phyloP scores from a whole-genome alignment of 1,140 invertebrate genomes.

The Coelopa frigida region DNA sequence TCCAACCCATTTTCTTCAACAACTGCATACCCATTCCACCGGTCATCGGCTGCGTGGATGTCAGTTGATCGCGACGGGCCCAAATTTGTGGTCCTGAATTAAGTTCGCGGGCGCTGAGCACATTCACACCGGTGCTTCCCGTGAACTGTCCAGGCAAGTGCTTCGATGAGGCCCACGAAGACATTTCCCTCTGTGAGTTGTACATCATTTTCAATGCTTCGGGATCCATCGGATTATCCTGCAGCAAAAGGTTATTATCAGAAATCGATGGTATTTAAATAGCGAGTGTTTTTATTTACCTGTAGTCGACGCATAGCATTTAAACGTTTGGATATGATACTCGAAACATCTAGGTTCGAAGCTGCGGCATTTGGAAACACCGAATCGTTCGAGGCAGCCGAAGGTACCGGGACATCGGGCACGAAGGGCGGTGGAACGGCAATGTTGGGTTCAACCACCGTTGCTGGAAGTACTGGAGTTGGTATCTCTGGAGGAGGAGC shows the following conservation, averaged over 20 bases:
- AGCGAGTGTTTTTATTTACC: constrained; percentile 54
- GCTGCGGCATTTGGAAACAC: constrained; percentile 30
- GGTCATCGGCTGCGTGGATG: constrained; percentile 72
- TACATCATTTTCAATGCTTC: constrained; percentile 66
- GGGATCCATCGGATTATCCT: constrained; percentile 72
- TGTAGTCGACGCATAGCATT: constrained; percentile 64
- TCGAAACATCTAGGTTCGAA: constrained; percentile 60
- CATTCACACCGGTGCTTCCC: constrained; percentile 73
- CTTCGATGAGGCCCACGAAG: constrained; percentile 46
- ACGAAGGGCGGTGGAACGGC: constrained; percentile 26
- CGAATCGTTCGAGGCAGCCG: constrained; percentile 29
- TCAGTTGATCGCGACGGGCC: constrained; percentile 91
- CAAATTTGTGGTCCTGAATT: constrained; percentile 83
- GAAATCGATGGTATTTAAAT: not conserved
- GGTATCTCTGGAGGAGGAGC: constrained; percentile 5
- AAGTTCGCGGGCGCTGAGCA: constrained; percentile 76
- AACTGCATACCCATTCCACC: constrained; percentile 94
- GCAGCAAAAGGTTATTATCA: no score
- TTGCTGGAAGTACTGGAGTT: not conserved
- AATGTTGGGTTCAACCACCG: constrained; percentile 1
- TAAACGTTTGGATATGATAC: constrained; percentile 76
- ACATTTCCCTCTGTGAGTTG: constrained; percentile 62
- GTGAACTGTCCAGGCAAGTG: constrained; percentile 71
- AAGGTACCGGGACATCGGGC: constrained; percentile 37
- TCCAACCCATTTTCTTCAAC: constrained; percentile 98